Base-by-base conservation (phyloP, 30 jellyfish, hydroid and myxozoan species). In the Morbakka virulenta region DNA sequence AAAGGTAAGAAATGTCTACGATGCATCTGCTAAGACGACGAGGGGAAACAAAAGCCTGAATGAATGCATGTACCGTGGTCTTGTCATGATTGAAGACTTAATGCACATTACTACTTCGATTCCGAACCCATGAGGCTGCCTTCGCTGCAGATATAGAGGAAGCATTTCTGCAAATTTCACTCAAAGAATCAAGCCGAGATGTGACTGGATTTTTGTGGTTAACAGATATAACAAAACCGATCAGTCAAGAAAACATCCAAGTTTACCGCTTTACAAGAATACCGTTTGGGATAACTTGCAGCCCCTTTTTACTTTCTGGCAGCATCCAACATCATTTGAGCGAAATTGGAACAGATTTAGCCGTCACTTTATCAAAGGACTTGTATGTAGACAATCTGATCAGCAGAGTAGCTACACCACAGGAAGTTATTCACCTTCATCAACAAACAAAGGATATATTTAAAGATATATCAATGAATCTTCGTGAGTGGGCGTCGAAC, bases 101-200 rank as follows among this genome's bases (percentile, higher is more conserved):
- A n/a, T n/a, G n/a, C n/a, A n/a, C n/a, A 22, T 48, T 50, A 28
- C 79, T 78, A 41, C 50, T 48, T 24, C 65, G 84, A 34, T 72
- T 72, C 1, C 57, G 84, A 17, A 48, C 50, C 2, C 26, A 72
- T 48, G 51, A 72, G 50, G 51, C 26, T 41, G 84, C 53, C 9
- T 22, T 72, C 12, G 51, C 51, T 24, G 84, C 84, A 4, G 84
- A 47, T 50, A 72, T 72, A 1, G 49, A 72, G 79, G 23, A 72
- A 53, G n/a, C n/a, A n/a, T n/a, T n/a, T n/a, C n/a, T 72, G n/a
- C 52, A 50, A 6, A 27, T 72, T 23, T 79, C 49, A 24, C 79
- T 51, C n/a, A 72, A 72, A 30, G 84, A 72, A 24, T n/a, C n/a
- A n/a, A n/a, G n/a, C n/a, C 80, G 84, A 6, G 84, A 72, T 72